Evolutionary conservation across 2,113 vertebrate species (phyloP), one percentile per base, ranked within the genome.

Genomic region (Toxostoma redivivum): DNA sequence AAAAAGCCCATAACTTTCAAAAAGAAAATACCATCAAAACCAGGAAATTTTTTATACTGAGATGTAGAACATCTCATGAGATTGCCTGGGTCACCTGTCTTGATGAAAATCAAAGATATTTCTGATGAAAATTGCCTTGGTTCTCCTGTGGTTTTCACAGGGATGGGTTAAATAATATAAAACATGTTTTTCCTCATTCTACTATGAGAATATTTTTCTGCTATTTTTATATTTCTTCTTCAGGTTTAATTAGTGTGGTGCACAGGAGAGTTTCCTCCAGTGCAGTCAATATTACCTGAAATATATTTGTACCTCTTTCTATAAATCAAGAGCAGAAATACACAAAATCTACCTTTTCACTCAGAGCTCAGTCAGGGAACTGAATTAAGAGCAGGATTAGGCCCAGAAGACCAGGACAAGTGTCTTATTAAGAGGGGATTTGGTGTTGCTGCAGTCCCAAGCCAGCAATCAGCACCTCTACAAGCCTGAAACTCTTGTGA

Each of bases 21-120:
- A 82, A 50, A 77, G 48, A 73, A 91, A 92, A 80, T 40, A 58
- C 27, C 7, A 6, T 62, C 37, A 70, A 38, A 73, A 54, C 5
- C 2, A 67, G 35, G 61, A 54, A 15, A 11, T 50, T 81, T 86
- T 35, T 86, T 56, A 13, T 40, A 13, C 56, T 45, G 40, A 61
- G 44, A 66, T 58, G 31, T 80, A 81, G 90, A 27, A 89, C 58
- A 83, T 83, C 37, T 50, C 24, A 57, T 56, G 40, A 60, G 40
- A 51, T 83, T 74, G 69, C 71, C 72, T 78, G n/a, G 45, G 64
- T 86, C 80, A 71, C 79, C 60, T 88, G 33, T 77, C 70, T 76
- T 47, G 64, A 83, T 94, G 85, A 86, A 95, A 94, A 86, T 64
- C 57, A 81, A 93, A 93, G 93, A 66, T 64, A 72, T 31, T 81